A percentile compares a stretch with the other conserved stretches of the same genome.
phyloP scores from a whole-genome alignment of 2,797 vertebrate genomes.

The Falco naumanni region DNA sequence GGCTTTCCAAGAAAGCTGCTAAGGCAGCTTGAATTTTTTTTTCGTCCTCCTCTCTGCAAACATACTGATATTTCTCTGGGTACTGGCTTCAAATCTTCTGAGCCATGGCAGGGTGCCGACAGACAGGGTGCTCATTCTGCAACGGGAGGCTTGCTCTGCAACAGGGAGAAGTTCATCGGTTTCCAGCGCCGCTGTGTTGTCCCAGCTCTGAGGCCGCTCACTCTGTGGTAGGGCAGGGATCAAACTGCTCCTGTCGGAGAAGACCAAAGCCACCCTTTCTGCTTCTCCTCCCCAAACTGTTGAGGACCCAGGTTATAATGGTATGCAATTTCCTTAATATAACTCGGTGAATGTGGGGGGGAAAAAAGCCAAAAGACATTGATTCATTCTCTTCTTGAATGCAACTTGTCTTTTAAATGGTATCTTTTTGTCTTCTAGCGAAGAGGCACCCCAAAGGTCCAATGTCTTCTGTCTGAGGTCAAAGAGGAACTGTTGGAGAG shows the following conservation, averaged over 20 bases:
- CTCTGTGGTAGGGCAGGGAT: accelerated
- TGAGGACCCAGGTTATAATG: not conserved
- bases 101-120: accelerated
- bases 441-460: not conserved
- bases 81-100: not conserved
- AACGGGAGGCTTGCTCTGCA: not conserved
- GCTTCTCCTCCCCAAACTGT: not conserved
- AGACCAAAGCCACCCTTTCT: not conserved
- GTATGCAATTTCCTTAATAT: not conserved
- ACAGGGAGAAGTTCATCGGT: accelerated
- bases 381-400: not conserved
- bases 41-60: not conserved
- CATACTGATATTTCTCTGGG: not conserved
- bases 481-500: not conserved
- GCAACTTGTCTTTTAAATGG: not conserved
- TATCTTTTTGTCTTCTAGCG: not conserved
- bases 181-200: accelerated
- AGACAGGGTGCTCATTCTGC: not conserved
- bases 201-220: not conserved
- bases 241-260: not conserved
- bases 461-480: not conserved
- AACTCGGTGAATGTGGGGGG: not conserved
- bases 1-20: not conserved
- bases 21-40: not conserved
- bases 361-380: not conserved